Conservation (phyloP, 2,113 vertebrate species). For the Azemiops feae region DNA sequence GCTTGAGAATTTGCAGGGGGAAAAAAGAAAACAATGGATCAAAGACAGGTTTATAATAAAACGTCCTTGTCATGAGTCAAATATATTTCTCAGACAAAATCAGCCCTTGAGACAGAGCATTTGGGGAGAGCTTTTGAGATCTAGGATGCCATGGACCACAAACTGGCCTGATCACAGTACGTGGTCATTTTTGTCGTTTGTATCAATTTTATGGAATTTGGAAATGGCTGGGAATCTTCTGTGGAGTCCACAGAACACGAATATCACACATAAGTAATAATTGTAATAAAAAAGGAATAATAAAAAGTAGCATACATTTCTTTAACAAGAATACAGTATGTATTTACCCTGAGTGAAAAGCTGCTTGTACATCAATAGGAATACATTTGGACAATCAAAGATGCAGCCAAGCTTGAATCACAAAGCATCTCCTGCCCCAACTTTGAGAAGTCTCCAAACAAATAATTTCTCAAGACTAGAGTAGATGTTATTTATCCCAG, state of each 20-base stretch:
- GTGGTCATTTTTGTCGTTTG: background rate
- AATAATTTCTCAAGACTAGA: constrained; percentile 44
- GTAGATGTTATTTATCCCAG: constrained; percentile 25
- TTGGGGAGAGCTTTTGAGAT: background rate
- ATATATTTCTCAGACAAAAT: background rate
- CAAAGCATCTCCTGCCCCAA: constrained; percentile 12
- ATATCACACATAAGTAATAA: background rate
- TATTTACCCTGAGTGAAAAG: constrained; percentile 25
- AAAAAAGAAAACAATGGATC: background rate
- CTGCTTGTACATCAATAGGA: background rate
- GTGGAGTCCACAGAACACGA: background rate
- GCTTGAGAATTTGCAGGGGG: background rate
- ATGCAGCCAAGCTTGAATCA: constrained; percentile 21
- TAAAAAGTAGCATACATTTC: background rate
- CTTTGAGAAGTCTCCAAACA: constrained; percentile 37
- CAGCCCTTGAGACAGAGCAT: background rate
- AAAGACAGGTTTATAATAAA: background rate
- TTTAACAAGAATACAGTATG: background rate
- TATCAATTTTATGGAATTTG: background rate
- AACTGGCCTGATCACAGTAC: background rate
- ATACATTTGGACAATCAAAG: constrained; percentile 26
- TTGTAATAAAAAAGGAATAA: background rate
- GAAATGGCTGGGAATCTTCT: background rate
- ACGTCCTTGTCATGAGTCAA: background rate
- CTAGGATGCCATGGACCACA: background rate